These are phyloP conservation scores for Spilosoma lubricipeda DNA, from an alignment of 2,888 invertebrate species.

Conservation along the genomic window DNA sequence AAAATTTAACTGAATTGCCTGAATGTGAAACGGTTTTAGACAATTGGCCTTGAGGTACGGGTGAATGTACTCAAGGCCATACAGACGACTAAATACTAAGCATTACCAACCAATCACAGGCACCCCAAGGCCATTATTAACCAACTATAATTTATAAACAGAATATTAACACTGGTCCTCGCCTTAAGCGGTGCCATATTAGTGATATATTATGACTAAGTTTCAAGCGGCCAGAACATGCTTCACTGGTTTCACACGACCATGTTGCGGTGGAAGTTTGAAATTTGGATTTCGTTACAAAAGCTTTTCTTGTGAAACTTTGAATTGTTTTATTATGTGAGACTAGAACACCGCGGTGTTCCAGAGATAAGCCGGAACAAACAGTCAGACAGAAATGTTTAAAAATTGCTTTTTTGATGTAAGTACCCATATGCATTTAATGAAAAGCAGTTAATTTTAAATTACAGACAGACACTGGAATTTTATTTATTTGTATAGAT, in stretches of 20 bases:
- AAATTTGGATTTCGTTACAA: conserved; percentile 17
- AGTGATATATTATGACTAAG: conserved; percentile 31
- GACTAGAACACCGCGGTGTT: too few relatives aligned
- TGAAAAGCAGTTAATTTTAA: too few relatives aligned
- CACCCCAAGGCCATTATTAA: conserved; percentile 24
- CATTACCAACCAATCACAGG: conserved; percentile 15
- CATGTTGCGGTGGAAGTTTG: conserved; percentile 24
- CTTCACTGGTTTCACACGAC: conserved; percentile 30
- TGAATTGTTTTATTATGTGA: background rate
- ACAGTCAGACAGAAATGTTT: too few relatives aligned
- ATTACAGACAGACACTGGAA: too few relatives aligned
- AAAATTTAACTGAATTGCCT: background rate
- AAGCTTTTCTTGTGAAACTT: background rate
- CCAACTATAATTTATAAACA: conserved; percentile 36
- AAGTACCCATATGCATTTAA: too few relatives aligned
- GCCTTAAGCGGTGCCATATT: conserved; percentile 41
- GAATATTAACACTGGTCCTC: conserved; percentile 33
- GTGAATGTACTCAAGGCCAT: background rate
- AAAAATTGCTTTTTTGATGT: too few relatives aligned
- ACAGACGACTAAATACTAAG: background rate
- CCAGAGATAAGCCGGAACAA: too few relatives aligned
- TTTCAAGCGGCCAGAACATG: conserved; percentile 32
- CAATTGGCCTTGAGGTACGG: background rate
- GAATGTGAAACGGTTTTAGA: background rate
- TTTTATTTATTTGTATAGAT: too few relatives aligned